These are phyloP conservation scores for Xestia xanthographa DNA, from an alignment of 2,888 invertebrate species.

Conservation along the genomic window DNA sequence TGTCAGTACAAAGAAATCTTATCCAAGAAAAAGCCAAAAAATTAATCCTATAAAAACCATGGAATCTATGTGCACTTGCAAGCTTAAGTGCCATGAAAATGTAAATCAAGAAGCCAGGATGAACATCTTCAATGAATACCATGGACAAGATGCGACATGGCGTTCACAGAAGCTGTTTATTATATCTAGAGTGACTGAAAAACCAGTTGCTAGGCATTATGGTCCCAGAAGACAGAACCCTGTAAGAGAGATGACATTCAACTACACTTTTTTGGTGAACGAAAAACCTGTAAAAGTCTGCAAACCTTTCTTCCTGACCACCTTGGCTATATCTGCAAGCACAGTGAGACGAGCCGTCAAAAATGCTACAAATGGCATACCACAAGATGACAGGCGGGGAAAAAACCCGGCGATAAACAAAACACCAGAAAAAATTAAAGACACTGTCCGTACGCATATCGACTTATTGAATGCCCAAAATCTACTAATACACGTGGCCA, in stretches of 20 bases:
- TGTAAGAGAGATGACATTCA: neutral
- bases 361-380: conserved; percentile 3
- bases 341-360: neutral
- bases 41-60: neutral
- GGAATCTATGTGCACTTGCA: neutral
- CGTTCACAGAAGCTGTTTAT: conserved; percentile 1
- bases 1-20: neutral
- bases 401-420: neutral
- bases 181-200: conserved; percentile 9
- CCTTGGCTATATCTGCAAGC: conserved; percentile 3
- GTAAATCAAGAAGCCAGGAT: neutral
- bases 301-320: conserved; percentile 10
- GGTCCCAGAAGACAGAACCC: neutral
- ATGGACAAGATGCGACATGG: conserved; percentile 4
- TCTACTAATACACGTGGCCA: neutral
- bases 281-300: conserved; percentile 3
- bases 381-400: conserved; percentile 1
- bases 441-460: conserved; percentile 14
- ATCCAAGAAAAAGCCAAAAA: neutral
- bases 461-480: neutral
- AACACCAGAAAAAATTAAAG: conserved; percentile 11
- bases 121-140: neutral
- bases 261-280: conserved; percentile 12
- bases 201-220: neutral
- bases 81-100: neutral